Base-by-base conservation (phyloP, 2,113 vertebrate species). In the Candoia aspera region DNA sequence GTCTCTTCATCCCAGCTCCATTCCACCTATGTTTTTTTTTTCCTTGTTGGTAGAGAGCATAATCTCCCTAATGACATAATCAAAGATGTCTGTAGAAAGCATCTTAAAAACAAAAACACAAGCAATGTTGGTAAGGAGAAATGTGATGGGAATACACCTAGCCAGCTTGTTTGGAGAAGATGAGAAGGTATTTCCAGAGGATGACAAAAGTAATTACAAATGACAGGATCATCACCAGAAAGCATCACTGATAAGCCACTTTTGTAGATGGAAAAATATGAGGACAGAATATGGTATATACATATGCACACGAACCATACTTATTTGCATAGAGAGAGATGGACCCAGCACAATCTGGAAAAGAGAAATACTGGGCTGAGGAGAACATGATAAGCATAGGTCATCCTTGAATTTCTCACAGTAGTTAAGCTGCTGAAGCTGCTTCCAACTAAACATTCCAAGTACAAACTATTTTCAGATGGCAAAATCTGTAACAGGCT, bases 191-290 rank as follows among this genome's bases (percentile, higher is more conserved):
- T 95, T 96, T 91, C 93, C 6, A 57, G 94, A 94, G 0, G 93
- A 91, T 93, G 92, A 93, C 92, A 95, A 94, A 42, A 96, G 88
- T 33, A 91, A 2, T 79, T 92, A 23, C 53, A 86, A 95, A 94
- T 26, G 94, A 88, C 92, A 55, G 15, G 9, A 92, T 89, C 94
- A 95, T 91, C 93, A 94, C 24, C 93, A 94, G 60, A 88, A 93
- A 93, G 96, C 54, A 93, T 95, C 89, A 90, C 93, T 87, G 94
- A 59, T 90, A 96, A 95, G 93, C 90, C 88, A 92, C 95, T 95
- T 12, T 64, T 0, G 73, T 92, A 93, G 46, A 91, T 91, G 91
- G 94, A 95, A 94, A 96, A 89, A 87, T 93, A 91, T 46, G 24
- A 54, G n/a, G 93, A 96, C 79, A 94, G 90, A 84, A 87, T 55